Percentiles rank a stretch among this genome's conserved stretches.
phyloP scores from a whole-genome alignment of 2,113 vertebrate species.

The Octodon degus region DNA sequence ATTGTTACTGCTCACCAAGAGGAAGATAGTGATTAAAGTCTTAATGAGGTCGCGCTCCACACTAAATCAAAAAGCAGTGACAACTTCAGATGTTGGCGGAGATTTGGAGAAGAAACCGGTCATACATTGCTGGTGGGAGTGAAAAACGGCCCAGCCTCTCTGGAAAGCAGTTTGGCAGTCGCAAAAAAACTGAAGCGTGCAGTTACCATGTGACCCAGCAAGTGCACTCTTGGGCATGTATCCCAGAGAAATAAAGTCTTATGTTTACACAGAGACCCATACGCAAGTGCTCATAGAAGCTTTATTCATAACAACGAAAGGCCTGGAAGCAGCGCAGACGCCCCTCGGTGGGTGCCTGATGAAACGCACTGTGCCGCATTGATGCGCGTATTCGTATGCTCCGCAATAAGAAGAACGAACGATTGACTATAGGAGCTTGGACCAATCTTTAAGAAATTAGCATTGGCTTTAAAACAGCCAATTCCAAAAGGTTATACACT shows the following conservation, averaged over 20 bases:
- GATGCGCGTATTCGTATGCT: neutral
- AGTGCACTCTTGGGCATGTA: neutral
- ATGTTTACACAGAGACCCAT: neutral
- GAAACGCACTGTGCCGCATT: neutral
- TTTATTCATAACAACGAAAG: slow-evolving; percentile 29
- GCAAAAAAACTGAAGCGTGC: slow-evolving; percentile 9
- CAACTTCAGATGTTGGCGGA: neutral
- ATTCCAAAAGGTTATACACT: neutral
- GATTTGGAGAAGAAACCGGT: neutral
- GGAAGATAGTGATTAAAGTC: neutral
- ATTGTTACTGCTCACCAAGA: neutral
- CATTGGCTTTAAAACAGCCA: neutral
- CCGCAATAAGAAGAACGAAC: neutral
- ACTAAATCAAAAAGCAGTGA: neutral
- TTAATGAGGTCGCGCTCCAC: neutral
- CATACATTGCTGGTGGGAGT: neutral
- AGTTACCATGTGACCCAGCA: slow-evolving; percentile 28
- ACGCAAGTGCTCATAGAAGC: neutral
- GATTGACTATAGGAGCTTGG: neutral
- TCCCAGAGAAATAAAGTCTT: slow-evolving; percentile 35
- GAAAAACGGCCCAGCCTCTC: neutral
- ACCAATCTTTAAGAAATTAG: slow-evolving; percentile 23
- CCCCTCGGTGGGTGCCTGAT: neutral
- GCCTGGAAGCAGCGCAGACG: neutral
- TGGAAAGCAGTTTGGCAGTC: slow-evolving; percentile 12